Evolutionary conservation across 2,888 invertebrate species (phyloP), one percentile per base, ranked within the genome.

Genomic region (Acleris sparsana): DNA sequence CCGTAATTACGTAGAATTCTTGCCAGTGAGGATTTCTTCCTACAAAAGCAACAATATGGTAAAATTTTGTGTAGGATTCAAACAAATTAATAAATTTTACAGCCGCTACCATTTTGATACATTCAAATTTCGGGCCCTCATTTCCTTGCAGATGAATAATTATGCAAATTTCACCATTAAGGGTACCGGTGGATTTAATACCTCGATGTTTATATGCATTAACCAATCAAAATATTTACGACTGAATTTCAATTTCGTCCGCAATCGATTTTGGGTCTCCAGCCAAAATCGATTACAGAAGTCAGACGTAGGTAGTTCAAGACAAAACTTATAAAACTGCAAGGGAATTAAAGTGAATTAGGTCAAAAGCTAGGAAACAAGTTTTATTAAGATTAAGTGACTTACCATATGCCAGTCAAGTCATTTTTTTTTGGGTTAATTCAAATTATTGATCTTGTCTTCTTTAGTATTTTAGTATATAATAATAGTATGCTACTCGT

Each of bases 111-210:
- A 29, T 67, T 67, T 58, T 52, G 56, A 51, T 61, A 52, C 55
- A 61, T 60, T 60, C 53, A 66, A 57, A 66, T 66, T 66, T 49
- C 44, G 64, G 43, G 44, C 53, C 61, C 43, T 51, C 53, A 66
- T 66, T 65, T 66, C 65, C 61, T 66, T 56, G 59, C 60, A 65
- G 65, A 61, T 66, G 65, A 74, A 77, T 79, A 75, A 75, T 75
- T 77, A 79, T 79, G 79, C 70, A 72, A 78, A 79, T 78, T 69
- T 67, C 59, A 72, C 72, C 74, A 76, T 78, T 74, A 76, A 63
- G 71, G 67, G 62, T 65, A 70, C 71, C 65, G 69, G 69, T 70
- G 71, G 70, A 67, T 61, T 57, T 66, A 65, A 65, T 60, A 48
- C 58, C 33, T 51, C 56, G 44, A 66, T 66, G 65, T 66, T 66